Base-by-base conservation (phyloP, 2,113 vertebrate species). In the Lepisosteus oculatus region DNA sequence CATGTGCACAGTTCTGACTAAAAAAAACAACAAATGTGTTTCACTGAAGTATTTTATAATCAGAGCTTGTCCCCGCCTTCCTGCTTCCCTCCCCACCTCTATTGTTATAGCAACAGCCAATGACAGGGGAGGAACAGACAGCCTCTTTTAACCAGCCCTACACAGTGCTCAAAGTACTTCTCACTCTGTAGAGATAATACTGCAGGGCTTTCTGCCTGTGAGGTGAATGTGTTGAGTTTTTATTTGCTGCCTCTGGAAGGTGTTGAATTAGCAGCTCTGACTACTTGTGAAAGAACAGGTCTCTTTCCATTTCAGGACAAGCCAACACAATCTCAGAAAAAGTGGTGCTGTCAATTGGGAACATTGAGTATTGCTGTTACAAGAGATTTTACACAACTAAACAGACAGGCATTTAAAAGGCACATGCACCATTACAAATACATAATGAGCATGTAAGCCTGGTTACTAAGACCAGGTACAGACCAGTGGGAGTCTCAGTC, bases 61-160 rank as follows among this genome's bases (percentile, higher is more conserved):
- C 80, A 83, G 71, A 59, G 77, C 56, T 47, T 56, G 61, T 72
- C 86, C 86, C 90, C 90, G 79, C 88, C 78, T 78, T 75, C 74
- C 72, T 77, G 67, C 43, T 45, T 71, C 67, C 65, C 41, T 72
- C 70, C 80, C 86, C 85, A 69, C 90, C 90, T 76, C 69, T 68
- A 85, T 92, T 87, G 90, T 67, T 81, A 90, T 89, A 86, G 87
- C 79, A 87, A 92, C 81, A 15, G 47, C 90, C 90, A 87, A 92
- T 90, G 73, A 43, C 45, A 45, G 45, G 45, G 43, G 45, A 3
- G 71, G 72, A 78, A 65, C 42, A 63, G 70, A 64, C 80, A 67
- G 74, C 78, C 77, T 79, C 75, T 76, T 43, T 69, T 61, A 70
- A 71, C 73, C 69, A 62, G 80, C 81, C 55, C 78, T 29, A 29